phyloP scores from a whole-genome alignment of 2,113 vertebrate genomes.

The Cephalopholis sonnerati region DNA sequence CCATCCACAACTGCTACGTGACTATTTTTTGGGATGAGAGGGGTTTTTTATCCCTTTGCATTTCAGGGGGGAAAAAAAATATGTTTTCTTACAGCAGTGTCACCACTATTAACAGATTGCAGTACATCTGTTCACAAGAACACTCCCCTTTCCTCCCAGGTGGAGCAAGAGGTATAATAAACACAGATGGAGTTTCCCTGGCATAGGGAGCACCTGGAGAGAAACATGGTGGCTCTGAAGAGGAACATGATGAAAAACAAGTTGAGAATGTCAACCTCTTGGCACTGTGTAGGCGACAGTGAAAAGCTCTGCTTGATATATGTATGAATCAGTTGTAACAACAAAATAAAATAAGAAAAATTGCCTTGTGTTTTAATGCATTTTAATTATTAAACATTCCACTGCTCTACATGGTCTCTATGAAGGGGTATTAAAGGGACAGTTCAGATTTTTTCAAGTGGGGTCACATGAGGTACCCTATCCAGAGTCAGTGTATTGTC shows the following conservation, averaged over 20 bases:
- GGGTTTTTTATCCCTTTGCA: background rate
- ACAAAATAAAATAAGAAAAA: background rate
- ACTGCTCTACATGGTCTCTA: background rate
- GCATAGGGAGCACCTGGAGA: conserved; percentile 55
- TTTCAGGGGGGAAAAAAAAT: conserved; percentile 11
- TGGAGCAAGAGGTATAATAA: conserved; percentile 42
- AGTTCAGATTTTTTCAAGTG: no score
- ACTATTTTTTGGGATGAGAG: background rate
- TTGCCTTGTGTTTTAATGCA: background rate
- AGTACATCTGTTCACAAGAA: conserved; percentile 54
- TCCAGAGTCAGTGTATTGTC: no score
- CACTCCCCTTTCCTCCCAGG: conserved; percentile 54
- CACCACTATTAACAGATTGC: conserved; percentile 52
- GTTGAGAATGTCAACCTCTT: conserved; percentile 36
- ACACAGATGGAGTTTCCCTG: conserved; percentile 73
- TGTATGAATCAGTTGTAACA: background rate
- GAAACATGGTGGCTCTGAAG: conserved; percentile 53
- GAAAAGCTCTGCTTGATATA: conserved; percentile 2
- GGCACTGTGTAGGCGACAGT: conserved; percentile 5
- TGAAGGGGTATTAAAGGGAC: background rate
- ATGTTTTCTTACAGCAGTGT: conserved; percentile 31
- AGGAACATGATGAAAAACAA: conserved; percentile 67
- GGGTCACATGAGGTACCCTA: no score
- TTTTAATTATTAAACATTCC: conserved; percentile 1
- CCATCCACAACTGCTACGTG: background rate